Conservation (phyloP, 1,140 invertebrate species). For the Harlomillsia oculata region DNA sequence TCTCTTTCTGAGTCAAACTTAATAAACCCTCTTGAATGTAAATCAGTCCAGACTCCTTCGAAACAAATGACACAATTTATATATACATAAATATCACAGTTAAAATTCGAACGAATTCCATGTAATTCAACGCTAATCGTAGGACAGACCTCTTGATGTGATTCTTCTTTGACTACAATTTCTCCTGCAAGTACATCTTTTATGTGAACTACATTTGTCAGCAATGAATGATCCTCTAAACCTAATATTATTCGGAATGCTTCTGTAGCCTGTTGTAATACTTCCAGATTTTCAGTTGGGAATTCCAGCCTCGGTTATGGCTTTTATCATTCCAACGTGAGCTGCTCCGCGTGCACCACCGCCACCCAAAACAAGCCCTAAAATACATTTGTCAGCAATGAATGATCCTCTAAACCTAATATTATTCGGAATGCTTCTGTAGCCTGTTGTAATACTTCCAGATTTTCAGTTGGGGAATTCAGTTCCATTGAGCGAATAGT, state of each 20-base stretch:
- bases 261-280: no score
- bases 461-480: no score
- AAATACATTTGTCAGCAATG: no score
- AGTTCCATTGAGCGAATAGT: no score
- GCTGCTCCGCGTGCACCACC: conserved; percentile 91
- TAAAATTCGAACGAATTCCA: not conserved
- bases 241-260: no score
- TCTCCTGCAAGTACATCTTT: conserved; percentile 63
- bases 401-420: no score
- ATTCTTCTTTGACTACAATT: conserved; percentile 70
- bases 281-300: no score
- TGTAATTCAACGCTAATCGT: not conserved
- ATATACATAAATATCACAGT: no score
- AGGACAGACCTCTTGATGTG: conserved; percentile 56
- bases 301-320: conserved; percentile 75
- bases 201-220: conserved; percentile 65
- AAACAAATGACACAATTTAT: not conserved
- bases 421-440: no score
- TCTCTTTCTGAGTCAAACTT: conserved; percentile 68
- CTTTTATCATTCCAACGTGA: conserved; percentile 90
- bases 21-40: conserved; percentile 78
- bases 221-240: no score
- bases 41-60: conserved; percentile 74
- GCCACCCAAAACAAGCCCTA: conserved; percentile 92
- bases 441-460: no score